Percentiles rank a stretch among this genome's conserved stretches.
These are phyloP conservation scores for Hesperia comma DNA, from an alignment of 2,888 invertebrate species.

Conservation along the genomic window DNA sequence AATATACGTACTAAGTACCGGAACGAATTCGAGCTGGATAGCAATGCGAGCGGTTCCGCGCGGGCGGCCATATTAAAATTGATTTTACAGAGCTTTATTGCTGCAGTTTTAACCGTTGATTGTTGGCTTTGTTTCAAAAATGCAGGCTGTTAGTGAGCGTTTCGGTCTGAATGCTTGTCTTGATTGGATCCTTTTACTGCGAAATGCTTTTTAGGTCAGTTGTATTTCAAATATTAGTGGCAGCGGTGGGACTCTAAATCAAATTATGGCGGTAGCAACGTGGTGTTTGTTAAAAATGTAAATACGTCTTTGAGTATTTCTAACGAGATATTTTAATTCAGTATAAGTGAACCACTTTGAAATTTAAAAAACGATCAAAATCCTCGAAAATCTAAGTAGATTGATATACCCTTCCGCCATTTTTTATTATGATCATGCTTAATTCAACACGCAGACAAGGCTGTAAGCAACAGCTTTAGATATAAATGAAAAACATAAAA, in stretches of 20 bases:
- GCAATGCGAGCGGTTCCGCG: conserved; percentile 39
- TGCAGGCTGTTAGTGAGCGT: conserved; percentile 22
- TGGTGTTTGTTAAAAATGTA: no score
- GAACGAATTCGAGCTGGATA: conserved; percentile 46
- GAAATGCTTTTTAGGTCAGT: conserved; percentile 17
- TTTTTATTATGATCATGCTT: no score
- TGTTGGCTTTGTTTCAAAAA: conserved; percentile 45
- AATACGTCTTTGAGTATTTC: no score
- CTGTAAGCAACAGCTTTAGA: no score
- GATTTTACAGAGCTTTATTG: conserved; percentile 50
- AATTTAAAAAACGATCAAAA: no score
- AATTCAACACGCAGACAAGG: no score
- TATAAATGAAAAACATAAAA: no score
- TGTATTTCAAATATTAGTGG: neutral
- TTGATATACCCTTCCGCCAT: no score
- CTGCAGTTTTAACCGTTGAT: conserved; percentile 46
- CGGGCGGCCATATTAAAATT: conserved; percentile 49
- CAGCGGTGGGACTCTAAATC: conserved; percentile 4
- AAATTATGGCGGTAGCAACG: neutral
- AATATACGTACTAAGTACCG: conserved; percentile 31
- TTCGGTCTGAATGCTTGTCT: conserved; percentile 22
- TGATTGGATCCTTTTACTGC: conserved; percentile 28
- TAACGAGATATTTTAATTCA: no score
- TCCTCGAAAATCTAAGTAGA: no score
- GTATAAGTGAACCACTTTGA: no score